Conservation (phyloP, 1,140 invertebrate species). For the Drosophila triauraria region DNA sequence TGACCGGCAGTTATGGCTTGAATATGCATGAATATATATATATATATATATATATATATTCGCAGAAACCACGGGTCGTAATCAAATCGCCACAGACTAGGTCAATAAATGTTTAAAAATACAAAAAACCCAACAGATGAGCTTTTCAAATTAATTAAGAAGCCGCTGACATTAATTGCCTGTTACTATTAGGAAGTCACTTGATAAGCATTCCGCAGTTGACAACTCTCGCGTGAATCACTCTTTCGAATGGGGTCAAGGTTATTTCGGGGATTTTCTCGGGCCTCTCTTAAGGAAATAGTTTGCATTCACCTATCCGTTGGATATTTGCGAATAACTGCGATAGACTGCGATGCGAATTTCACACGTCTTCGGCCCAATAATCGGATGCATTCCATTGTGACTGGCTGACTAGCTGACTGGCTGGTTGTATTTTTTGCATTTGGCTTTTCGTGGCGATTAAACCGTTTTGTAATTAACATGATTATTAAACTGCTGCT, state of each 20-base stretch:
- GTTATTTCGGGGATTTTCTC: slow-evolving; percentile 15
- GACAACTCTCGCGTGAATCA: slow-evolving; percentile 46
- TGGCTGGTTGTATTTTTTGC: neutral
- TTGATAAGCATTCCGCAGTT: slow-evolving; percentile 42
- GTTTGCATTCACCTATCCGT: slow-evolving; percentile 2
- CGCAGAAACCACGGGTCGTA: slow-evolving; percentile 5
- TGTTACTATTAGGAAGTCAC: slow-evolving; percentile 46
- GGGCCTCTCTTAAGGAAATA: slow-evolving; percentile 17
- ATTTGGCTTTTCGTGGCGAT: slow-evolving; percentile 7
- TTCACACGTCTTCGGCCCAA: slow-evolving; percentile 35
- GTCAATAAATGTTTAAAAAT: slow-evolving; percentile 45
- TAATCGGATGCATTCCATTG: slow-evolving; percentile 24
- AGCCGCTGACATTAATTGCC: slow-evolving; percentile 42
- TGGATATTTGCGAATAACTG: neutral
- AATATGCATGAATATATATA: slow-evolving; percentile 35
- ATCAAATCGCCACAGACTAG: slow-evolving; percentile 43
- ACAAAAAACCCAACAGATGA: slow-evolving; percentile 18
- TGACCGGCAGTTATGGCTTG: slow-evolving; percentile 22
- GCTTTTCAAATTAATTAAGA: slow-evolving; percentile 34
- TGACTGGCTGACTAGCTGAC: neutral
- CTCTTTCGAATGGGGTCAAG: slow-evolving; percentile 24
- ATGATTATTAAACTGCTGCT: slow-evolving; percentile 46
- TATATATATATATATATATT: neutral
- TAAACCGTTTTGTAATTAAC: slow-evolving; percentile 51
- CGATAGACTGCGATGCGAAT: neutral